These are phyloP conservation scores for Physeter macrocephalus DNA, from an alignment of 2,113 vertebrate species.

Conservation along the genomic window DNA sequence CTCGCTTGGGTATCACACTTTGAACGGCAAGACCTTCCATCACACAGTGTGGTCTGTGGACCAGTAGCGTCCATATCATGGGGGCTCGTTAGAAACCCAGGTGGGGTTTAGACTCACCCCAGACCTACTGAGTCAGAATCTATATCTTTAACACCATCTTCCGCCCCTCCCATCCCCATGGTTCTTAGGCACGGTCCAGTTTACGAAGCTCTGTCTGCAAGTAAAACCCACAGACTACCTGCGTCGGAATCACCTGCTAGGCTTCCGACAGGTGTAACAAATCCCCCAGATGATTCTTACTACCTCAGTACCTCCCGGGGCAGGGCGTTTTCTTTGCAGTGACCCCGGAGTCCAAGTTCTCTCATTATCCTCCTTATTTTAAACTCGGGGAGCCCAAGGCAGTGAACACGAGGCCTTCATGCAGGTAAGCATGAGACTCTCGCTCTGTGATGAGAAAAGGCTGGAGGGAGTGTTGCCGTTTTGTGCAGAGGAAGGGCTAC, in stretches of 20 bases:
- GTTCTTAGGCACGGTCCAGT: background rate
- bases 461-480: fast-evolving
- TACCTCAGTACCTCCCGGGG: fast-evolving
- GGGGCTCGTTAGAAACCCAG: background rate
- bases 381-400: background rate
- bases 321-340: background rate
- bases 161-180: too few relatives aligned
- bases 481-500: too few relatives aligned
- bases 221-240: background rate
- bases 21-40: fast-evolving
- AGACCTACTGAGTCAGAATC: background rate
- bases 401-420: fast-evolving
- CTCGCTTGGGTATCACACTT: background rate
- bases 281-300: background rate
- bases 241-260: background rate
- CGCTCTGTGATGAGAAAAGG: fast-evolving
- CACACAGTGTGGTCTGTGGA: background rate
- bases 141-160: background rate
- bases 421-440: fast-evolving
- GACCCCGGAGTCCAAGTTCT: fast-evolving
- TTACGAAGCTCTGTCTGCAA: background rate
- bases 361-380: fast-evolving
- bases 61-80: fast-evolving
- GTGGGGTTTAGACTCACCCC: background rate
- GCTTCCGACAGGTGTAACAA: too few relatives aligned